A percentile compares a stretch with the other conserved stretches of the same genome.
phyloP scores from a whole-genome alignment of 2,113 vertebrate species.

The Crocuta crocuta region DNA sequence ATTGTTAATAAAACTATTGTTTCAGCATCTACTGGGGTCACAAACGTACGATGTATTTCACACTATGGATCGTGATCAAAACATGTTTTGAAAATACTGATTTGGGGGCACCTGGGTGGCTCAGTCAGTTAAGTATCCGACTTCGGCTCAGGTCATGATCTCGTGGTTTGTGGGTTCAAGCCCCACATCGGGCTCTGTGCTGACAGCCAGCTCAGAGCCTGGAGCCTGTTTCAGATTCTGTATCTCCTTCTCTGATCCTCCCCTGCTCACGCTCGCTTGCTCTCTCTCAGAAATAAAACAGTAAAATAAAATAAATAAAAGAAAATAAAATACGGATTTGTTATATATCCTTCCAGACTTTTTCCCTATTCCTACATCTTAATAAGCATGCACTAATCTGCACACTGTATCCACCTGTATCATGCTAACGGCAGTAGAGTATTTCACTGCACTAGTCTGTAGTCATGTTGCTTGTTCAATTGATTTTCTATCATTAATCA shows the following conservation, averaged over 20 bases:
- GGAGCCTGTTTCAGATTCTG: too few relatives aligned
- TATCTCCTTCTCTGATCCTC: too few relatives aligned
- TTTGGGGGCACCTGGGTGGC: not conserved
- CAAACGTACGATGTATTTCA: constrained; percentile 7
- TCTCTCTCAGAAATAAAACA: too few relatives aligned
- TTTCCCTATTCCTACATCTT: not conserved
- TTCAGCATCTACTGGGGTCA: not conserved
- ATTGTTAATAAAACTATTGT: not conserved
- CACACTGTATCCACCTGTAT: not conserved
- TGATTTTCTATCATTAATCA: not conserved
- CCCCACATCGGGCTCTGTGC: too few relatives aligned
- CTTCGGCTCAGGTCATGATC: too few relatives aligned
- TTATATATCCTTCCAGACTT: constrained; percentile 22
- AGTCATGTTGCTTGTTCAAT: not conserved
- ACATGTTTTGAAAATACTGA: constrained; percentile 25
- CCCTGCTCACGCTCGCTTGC: too few relatives aligned
- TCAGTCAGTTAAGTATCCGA: too few relatives aligned
- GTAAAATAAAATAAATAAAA: too few relatives aligned
- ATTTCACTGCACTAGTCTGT: not conserved
- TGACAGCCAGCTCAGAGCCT: too few relatives aligned
- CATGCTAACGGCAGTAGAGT: constrained; percentile 15
- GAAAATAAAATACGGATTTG: not conserved
- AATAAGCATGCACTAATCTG: not conserved
- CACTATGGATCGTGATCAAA: not conserved
- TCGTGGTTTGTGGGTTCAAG: too few relatives aligned